These are phyloP conservation scores for Chrysochloris asiatica DNA, from an alignment of 2,113 vertebrate species.

Conservation along the genomic window DNA sequence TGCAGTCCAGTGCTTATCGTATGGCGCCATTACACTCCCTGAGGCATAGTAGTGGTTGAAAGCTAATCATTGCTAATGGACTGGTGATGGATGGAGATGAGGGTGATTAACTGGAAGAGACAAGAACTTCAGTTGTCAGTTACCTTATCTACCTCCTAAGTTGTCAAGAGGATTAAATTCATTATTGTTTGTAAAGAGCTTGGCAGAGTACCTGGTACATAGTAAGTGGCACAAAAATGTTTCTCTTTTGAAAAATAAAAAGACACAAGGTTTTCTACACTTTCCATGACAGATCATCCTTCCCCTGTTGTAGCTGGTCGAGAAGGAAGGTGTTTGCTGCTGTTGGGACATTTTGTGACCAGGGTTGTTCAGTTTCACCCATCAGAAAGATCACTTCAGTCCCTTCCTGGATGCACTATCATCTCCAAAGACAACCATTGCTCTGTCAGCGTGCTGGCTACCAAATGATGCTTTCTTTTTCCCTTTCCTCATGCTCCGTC, in stretches of 20 bases:
- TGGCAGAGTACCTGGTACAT: background rate
- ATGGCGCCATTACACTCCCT: background rate
- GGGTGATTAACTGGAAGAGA: background rate
- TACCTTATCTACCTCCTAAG: background rate
- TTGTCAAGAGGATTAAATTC: background rate
- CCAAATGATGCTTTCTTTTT: background rate
- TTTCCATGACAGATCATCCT: slow-evolving; percentile 66
- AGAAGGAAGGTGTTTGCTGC: slow-evolving; percentile 68
- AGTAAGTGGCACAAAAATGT: background rate
- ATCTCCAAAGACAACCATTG: slow-evolving; percentile 59
- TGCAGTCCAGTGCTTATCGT: too few relatives aligned
- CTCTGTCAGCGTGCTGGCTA: slow-evolving; percentile 40
- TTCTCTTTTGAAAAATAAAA: slow-evolving; percentile 8
- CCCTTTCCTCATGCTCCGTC: background rate
- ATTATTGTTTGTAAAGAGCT: background rate
- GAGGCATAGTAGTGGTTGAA: background rate
- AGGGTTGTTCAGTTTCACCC: slow-evolving; percentile 43
- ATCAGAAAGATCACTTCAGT: slow-evolving; percentile 68
- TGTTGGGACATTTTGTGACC: slow-evolving; percentile 70
- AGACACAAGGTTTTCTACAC: background rate
- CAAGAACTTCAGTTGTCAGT: background rate
- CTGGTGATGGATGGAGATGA: background rate
- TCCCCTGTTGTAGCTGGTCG: slow-evolving; percentile 52
- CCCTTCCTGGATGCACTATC: slow-evolving; percentile 55
- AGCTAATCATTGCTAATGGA: background rate